phyloP scores from a whole-genome alignment of 2,797 vertebrate species.

The Hafferia zeledoni region DNA sequence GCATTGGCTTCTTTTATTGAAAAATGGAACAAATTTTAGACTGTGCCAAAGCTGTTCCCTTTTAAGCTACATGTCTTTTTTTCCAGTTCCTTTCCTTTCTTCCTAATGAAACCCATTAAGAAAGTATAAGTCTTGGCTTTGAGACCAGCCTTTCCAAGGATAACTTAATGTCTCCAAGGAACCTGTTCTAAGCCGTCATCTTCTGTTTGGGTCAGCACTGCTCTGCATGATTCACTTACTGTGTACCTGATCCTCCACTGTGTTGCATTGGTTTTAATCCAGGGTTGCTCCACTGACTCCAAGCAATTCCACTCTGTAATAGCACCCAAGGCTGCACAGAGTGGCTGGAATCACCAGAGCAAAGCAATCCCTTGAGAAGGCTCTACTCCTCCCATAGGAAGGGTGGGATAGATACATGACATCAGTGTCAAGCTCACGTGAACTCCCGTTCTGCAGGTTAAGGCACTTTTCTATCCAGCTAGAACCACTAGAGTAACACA shows the following conservation, averaged over 20 bases:
- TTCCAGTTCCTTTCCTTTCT: conserved; percentile 36
- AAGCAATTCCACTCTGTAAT: background rate
- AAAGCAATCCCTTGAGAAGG: background rate
- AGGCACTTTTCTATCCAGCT: background rate
- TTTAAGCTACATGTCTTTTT: conserved; percentile 1
- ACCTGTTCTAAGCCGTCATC: background rate
- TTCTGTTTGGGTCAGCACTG: background rate
- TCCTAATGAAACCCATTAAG: conserved; percentile 34
- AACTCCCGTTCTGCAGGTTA: background rate
- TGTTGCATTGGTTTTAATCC: background rate
- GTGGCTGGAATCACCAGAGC: background rate
- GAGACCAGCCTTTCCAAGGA: conserved; percentile 20
- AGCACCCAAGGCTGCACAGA: background rate
- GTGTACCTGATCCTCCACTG: background rate
- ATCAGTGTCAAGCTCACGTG: background rate
- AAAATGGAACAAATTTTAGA: conserved; percentile 52
- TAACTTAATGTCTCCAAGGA: conserved; percentile 39
- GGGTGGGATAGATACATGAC: background rate
- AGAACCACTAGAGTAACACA: background rate
- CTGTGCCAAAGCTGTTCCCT: background rate
- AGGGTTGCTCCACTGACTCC: background rate
- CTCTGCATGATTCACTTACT: conserved; percentile 22
- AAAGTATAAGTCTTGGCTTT: conserved; percentile 35
- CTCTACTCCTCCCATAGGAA: background rate
- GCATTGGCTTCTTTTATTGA: conserved; percentile 42